Evolutionary conservation across 2,888 invertebrate genomes (phyloP), one percentile per base, ranked within the genome.

Genomic region (Drepana falcataria): DNA sequence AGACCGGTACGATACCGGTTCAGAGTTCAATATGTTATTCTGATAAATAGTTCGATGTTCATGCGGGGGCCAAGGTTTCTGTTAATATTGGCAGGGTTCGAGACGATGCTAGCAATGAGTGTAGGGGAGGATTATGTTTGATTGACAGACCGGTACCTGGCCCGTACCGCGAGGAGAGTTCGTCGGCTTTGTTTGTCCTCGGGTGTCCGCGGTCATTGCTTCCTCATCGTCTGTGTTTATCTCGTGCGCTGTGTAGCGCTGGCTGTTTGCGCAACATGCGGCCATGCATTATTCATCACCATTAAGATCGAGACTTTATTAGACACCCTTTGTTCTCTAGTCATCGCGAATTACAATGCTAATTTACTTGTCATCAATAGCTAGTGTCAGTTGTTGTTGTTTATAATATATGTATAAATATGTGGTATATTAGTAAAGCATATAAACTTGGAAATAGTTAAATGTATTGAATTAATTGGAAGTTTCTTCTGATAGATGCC

Each of bases 151-250:
- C 44, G 44, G 44, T 44, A 44, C 44, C 44, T 9, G 9, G 44
- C 44, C 44, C 44, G 44, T 44, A 9, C 44, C 9, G 9, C 9
- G 44, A 53, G 52, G 58, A 64, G 59, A 70, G 73, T 71, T 71
- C 68, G 69, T 65, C 68, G 71, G 68, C 73, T 72, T 71, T 65
- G 66, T 71, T 64, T 60, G 77, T 80, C 77, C 81, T 78, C 77
- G 75, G 63, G 59, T 71, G 76, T 70, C 72, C 59, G 73, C 83
- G 87, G 87, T 87, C 87, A 87, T 82, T 86, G 87, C 84, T 87
- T 87, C 83, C 81, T 83, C 81, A 76, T 81, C 75, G 60, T 63
- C 63, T 65, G 61, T 69, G 68, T 70, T 74, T 73, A 73, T 75
- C 75, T 76, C 65, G 62, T 62, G 59, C 55, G 53, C 40, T 55